Evolutionary conservation across 2,888 invertebrate species (phyloP).

Genomic region (Blastobasis lacticolella): DNA sequence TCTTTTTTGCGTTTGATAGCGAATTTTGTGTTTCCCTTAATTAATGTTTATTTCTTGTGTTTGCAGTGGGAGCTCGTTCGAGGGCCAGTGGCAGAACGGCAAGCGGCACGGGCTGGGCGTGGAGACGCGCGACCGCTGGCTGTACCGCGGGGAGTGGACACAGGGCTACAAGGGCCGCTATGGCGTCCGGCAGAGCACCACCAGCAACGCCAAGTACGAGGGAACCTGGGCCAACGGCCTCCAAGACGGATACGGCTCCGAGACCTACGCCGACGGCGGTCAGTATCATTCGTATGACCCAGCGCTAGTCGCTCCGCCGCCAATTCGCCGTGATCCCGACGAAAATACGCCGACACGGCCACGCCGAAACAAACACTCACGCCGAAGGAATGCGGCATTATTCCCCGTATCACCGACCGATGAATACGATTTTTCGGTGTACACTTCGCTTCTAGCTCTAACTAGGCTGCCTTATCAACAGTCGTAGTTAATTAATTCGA

Average conservation of each 20-base stretch:
- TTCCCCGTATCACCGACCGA: slow-evolving; percentile 21
- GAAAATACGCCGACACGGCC: slow-evolving; percentile 56
- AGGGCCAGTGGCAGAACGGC: slow-evolving; percentile 99
- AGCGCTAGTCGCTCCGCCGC: slow-evolving; percentile 37
- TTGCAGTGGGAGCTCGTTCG: slow-evolving; percentile 93
- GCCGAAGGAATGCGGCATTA: slow-evolving; percentile 30
- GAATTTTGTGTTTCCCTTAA: not conserved
- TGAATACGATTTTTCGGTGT: too few species aligned
- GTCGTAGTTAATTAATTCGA: too few species aligned
- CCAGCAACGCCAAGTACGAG: slow-evolving; percentile 96
- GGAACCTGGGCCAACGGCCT: slow-evolving; percentile 99
- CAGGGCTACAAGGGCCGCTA: slow-evolving; percentile 99
- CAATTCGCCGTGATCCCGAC: slow-evolving; percentile 49
- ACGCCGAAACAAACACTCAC: slow-evolving; percentile 39
- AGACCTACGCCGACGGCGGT: slow-evolving; percentile 99
- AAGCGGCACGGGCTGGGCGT: slow-evolving; percentile 98
- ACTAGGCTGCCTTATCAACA: too few species aligned
- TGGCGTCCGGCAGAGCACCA: slow-evolving; percentile 95
- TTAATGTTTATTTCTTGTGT: slow-evolving; percentile 3
- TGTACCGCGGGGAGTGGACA: slow-evolving; percentile 99
- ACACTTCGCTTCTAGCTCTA: too few species aligned
- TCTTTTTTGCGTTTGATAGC: not conserved
- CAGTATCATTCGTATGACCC: slow-evolving; percentile 49
- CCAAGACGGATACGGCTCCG: slow-evolving; percentile 99
- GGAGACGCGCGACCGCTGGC: slow-evolving; percentile 96